A percentile compares a stretch with the other conserved stretches of the same genome.
Conservation (phyloP, 2,113 vertebrate species). For the Hyla sarda region DNA sequence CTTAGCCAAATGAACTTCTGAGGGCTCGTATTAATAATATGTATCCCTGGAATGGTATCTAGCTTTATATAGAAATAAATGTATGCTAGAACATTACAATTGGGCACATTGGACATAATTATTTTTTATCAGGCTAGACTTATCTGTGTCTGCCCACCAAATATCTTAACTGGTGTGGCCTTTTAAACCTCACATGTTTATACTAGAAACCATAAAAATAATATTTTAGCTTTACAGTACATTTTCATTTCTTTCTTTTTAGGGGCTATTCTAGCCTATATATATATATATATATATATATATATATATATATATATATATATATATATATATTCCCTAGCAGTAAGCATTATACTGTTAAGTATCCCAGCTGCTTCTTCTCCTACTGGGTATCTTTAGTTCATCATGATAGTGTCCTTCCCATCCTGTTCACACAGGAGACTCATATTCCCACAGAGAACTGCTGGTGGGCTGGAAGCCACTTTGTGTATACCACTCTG, state of each 20-base stretch:
- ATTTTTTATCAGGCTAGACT: not conserved
- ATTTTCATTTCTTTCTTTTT: not conserved
- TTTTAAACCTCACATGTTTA: not conserved
- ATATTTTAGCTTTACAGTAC: not conserved
- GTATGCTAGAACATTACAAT: not conserved
- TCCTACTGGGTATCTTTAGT: no score
- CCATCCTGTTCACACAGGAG: no score
- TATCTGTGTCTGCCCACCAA: slow-evolving; percentile 9
- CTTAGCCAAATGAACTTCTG: not conserved
- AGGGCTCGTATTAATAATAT: not conserved
- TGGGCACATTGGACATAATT: not conserved
- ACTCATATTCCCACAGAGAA: no score
- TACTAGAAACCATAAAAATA: not conserved
- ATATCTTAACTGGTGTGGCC: not conserved
- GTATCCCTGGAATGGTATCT: not conserved
- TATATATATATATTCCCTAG: no score
- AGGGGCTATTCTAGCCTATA: no score
- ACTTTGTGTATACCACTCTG: no score
- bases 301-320: no score
- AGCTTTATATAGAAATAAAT: not conserved
- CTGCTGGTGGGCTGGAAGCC: no score
- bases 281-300: no score
- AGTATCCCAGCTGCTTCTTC: no score
- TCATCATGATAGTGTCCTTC: no score
- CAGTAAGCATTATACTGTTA: no score